Conservation (phyloP, 2,888 invertebrate species). For the Eupithecia exiguata region DNA sequence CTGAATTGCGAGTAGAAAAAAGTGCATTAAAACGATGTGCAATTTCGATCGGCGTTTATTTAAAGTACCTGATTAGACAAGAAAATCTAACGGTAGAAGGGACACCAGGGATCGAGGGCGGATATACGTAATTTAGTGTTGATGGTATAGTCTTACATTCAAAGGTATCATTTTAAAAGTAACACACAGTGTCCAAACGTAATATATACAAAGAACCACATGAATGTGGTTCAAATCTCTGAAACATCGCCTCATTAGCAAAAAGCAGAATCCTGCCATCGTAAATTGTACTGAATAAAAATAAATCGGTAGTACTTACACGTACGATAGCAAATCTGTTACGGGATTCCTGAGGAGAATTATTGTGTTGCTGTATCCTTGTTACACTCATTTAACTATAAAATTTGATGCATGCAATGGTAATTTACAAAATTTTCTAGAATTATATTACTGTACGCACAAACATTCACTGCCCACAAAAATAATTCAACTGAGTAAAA, state of each 20-base stretch:
- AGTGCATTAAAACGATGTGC: neutral
- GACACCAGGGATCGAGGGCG: constrained; percentile 17
- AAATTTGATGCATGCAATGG: neutral
- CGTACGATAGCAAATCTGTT: constrained; percentile 7
- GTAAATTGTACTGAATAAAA: neutral
- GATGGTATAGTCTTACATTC: constrained; percentile 15
- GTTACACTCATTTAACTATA: neutral
- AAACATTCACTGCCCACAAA: neutral
- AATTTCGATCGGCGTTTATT: neutral
- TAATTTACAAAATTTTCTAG: neutral
- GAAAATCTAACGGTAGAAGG: constrained; percentile 17
- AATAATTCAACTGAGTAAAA: neutral
- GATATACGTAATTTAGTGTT: constrained; percentile 39
- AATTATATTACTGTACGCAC: neutral
- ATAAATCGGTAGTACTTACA: neutral
- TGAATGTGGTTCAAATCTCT: neutral
- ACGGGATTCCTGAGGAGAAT: neutral
- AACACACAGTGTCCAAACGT: neutral
- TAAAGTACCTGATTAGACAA: neutral
- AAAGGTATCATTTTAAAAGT: neutral
- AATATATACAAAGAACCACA: neutral
- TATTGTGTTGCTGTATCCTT: neutral
- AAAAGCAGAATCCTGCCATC: constrained; percentile 17
- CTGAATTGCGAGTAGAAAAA: too few species aligned
- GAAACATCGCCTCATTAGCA: constrained; percentile 16